Evolutionary conservation across 2,113 vertebrate species (phyloP).

Genomic region (Odontophorus gujanensis): DNA sequence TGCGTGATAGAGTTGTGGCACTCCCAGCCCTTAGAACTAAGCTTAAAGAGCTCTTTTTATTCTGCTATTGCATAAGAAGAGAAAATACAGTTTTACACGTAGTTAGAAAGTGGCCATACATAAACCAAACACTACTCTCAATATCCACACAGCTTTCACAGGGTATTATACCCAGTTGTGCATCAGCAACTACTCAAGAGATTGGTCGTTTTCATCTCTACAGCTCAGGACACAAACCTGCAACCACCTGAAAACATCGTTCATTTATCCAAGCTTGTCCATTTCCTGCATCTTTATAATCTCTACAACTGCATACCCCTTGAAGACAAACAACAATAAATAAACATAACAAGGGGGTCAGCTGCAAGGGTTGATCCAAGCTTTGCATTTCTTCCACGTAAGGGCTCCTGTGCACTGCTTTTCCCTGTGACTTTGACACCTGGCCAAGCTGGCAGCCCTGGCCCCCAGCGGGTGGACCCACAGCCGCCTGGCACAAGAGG

Average conservation of each 20-base stretch:
- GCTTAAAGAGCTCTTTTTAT: background rate
- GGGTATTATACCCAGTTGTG: background rate
- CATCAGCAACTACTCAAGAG: background rate
- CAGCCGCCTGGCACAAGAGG: background rate
- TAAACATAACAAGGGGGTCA: background rate
- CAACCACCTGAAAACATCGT: rapidly evolving
- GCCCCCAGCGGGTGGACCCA: background rate
- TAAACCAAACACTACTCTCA: background rate
- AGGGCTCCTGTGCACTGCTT: background rate
- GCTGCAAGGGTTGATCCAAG: rapidly evolving
- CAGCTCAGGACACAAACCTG: background rate
- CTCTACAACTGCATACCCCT: background rate
- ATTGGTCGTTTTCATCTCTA: background rate
- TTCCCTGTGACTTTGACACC: background rate
- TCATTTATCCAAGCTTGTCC: background rate
- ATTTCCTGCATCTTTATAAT: background rate
- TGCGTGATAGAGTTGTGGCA: background rate
- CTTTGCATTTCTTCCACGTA: background rate
- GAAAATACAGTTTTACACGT: background rate
- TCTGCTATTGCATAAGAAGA: background rate
- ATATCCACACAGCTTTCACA: background rate
- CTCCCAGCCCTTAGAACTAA: background rate
- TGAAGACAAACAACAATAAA: background rate
- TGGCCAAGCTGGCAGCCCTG: background rate
- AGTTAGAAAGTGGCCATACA: background rate